Base-by-base conservation (phyloP, 2,113 vertebrate species). In the Lagopus leucura region DNA sequence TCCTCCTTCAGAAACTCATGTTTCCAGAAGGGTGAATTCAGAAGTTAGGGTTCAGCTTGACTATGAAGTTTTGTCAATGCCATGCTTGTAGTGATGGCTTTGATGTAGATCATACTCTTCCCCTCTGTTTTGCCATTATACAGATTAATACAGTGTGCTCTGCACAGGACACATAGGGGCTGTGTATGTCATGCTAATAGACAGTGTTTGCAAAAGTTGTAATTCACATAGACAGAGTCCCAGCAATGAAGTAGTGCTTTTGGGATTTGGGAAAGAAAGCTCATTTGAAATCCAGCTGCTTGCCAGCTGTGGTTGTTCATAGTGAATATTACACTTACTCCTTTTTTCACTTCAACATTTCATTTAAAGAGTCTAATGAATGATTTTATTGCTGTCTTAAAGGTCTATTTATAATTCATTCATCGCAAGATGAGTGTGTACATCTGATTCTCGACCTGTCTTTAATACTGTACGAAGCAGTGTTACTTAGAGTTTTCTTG, bases 241-340 rank as follows among this genome's bases (percentile, higher is more conserved):
- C 57, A 82, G 72, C 54, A 81, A 88, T 91, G 54, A 96, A 91
- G 94, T 93, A 97, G 38, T 63, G 65, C 40, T 86, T 88, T 82
- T 94, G 93, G 91, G 76, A 89, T 92, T 91, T 91, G 70, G 69
- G 73, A 76, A 84, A 92, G 86, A 84, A 86, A 94, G 52, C 65
- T 72, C 45, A 72, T 95, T 93, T 91, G 84, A 91, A 91, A 93
- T 95, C 91, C 94, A 97, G 87, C 78, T 95, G 94, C 93, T 93
- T 97, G 92, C 92, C 94, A 95, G 95, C 93, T 95, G 95, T 88
- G 91, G 61, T 58, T 96, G 90, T 95, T 92, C 88, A 79, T 54
- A 91, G 94, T 32, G 93, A 83, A 92, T 95, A 92, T 90, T 92
- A 79, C n/a, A 76, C 25, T 54, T 73, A 38, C 61, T 73, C 17